phyloP scores from a whole-genome alignment of 2,797 vertebrate species.

The Pachyuromys duprasi region DNA sequence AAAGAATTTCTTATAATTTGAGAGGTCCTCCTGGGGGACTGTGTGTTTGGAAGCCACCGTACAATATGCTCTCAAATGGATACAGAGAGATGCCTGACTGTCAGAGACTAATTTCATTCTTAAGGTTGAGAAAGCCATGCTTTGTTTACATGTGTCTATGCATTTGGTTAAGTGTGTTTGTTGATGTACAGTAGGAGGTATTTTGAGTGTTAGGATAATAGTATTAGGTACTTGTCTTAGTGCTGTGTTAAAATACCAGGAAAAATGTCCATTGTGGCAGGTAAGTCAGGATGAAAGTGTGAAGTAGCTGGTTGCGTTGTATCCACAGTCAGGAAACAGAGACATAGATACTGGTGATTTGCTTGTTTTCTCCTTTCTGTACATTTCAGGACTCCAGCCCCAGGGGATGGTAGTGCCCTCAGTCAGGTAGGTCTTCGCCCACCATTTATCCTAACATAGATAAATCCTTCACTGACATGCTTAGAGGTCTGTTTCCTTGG shows the following conservation, averaged over 20 bases:
- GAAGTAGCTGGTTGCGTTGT: not conserved
- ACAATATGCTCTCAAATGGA: not conserved
- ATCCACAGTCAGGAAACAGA: not conserved
- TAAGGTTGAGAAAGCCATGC: not conserved
- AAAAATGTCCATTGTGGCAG: accelerated
- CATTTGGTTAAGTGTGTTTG: not conserved
- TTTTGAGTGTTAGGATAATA: not conserved
- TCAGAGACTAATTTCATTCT: not conserved
- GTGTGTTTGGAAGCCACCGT: not conserved
- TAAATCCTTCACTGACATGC: not conserved
- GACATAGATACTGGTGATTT: not conserved
- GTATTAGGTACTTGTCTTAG: not conserved
- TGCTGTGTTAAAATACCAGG: not conserved
- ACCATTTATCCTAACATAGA: not conserved
- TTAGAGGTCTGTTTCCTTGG: not conserved
- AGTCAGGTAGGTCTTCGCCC: not conserved
- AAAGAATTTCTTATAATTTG: not conserved
- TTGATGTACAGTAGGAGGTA: not conserved
- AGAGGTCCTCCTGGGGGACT: not conserved
- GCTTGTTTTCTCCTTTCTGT: not conserved
- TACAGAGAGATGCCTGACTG: not conserved
- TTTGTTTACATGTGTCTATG: not conserved
- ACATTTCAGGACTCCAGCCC: not conserved
- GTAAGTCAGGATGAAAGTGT: not conserved
- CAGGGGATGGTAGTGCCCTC: not conserved